phyloP scores from a whole-genome alignment of 2,888 invertebrate genomes.

The Tetranychus piercei region DNA sequence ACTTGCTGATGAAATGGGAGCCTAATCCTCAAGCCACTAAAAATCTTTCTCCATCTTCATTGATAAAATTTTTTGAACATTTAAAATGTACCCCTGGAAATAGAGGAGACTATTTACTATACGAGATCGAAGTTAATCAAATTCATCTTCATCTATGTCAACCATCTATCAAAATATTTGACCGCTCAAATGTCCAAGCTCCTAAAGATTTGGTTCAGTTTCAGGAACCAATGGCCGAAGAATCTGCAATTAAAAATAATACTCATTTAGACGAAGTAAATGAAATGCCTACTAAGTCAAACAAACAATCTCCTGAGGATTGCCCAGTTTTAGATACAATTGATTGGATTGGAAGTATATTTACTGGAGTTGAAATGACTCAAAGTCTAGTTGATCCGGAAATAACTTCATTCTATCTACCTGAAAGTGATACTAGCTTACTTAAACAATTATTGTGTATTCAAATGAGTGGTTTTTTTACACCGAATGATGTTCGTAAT shows the following conservation, averaged over 20 bases:
- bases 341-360: conserved; percentile 19
- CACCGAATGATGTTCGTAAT: conserved; percentile 7
- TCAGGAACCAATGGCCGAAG: background rate
- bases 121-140: background rate
- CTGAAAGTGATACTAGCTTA: background rate
- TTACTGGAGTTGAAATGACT: conserved; percentile 13
- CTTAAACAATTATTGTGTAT: background rate
- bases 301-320: background rate
- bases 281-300: background rate
- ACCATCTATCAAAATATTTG: conserved; percentile 8
- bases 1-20: conserved; percentile 21
- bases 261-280: background rate
- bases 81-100: conserved; percentile 14
- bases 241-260: background rate
- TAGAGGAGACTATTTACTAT: conserved; percentile 2
- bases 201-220: background rate
- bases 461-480: conserved; percentile 19
- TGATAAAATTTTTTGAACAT: conserved; percentile 18
- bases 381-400: conserved; percentile 2
- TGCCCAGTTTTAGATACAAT: conserved; percentile 9
- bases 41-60: conserved; percentile 16
- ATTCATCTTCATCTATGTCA: conserved; percentile 6
- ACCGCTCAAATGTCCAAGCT: background rate
- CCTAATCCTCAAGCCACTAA: conserved; percentile 2
- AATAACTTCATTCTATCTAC: background rate